Evolutionary conservation across 1,140 invertebrate species (phyloP).

Genomic region (Drosophila pachea): DNA sequence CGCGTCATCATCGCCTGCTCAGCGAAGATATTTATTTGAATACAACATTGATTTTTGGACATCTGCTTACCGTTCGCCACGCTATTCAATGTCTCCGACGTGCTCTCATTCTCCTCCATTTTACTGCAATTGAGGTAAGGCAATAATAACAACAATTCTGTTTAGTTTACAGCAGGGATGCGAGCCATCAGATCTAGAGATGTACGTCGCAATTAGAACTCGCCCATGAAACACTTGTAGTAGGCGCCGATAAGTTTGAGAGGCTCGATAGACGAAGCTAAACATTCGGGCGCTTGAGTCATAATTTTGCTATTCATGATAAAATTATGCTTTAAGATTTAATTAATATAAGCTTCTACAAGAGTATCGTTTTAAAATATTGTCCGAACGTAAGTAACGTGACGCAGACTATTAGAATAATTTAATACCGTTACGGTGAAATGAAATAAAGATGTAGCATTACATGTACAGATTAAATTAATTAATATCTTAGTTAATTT

Average conservation of each 20-base stretch:
- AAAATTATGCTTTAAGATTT: not conserved
- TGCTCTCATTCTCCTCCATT: constrained; percentile 44
- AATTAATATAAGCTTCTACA: not conserved
- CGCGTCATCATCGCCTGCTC: constrained; percentile 52
- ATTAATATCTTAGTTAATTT: too few relatives aligned
- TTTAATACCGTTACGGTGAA: too few relatives aligned
- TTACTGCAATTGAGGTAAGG: constrained; percentile 21
- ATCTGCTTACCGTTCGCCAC: constrained; percentile 26
- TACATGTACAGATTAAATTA: too few relatives aligned
- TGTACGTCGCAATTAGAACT: constrained; percentile 4
- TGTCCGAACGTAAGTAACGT: too few relatives aligned
- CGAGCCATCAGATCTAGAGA: constrained; percentile 5
- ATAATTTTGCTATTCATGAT: not conserved
- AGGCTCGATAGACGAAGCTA: not conserved
- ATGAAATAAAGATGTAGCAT: too few relatives aligned
- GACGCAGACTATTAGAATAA: too few relatives aligned
- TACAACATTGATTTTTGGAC: not conserved
- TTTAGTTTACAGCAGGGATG: constrained; percentile 41
- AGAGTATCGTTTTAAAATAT: too few relatives aligned
- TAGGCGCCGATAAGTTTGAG: not conserved
- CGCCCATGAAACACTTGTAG: constrained; percentile 1
- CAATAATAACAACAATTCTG: constrained; percentile 39
- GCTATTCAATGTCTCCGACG: constrained; percentile 15
- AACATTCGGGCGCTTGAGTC: not conserved
- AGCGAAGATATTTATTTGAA: not conserved